Base-by-base conservation (phyloP, 1,140 invertebrate genomes). In the Drosophila arawakana region DNA sequence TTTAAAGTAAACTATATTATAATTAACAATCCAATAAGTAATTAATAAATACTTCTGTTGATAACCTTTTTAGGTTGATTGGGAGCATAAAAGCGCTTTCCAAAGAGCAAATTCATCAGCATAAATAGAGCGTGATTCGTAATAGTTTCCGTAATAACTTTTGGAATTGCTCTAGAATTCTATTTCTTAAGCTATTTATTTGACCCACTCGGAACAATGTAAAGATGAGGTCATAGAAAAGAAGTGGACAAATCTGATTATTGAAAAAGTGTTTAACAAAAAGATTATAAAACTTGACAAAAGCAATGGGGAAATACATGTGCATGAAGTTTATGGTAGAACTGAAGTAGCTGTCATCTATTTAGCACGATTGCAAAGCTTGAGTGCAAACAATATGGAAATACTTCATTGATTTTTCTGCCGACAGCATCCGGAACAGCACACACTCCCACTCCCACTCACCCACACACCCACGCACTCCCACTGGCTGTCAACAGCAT, bases 401-500 rank as follows among this genome's bases (percentile, higher is more conserved):
- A 80, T 71, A 81, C 63, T 81, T 81, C 76, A 81, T 81, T 81
- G 78, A 81, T 81, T 81, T 70, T 73, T 73, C 44, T 49, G 49
- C 46, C 57, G 43, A 30, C 43, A 47, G 37, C 49, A 30, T 52
- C n/a, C 21, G 30, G 50, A 54, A 35, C n/a, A 15, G 25, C 30
- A 54, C 13, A n/a, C 25, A 9, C 44, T 18, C 13, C 13, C 25
- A 6, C 25, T 6, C 25, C 15, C 10, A 43, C 41, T 3, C 5
- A 43, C 41, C 13, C 41, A 43, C 41, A 43, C 41, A 1, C 41
- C 11, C 11, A 43, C 10, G 13, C 41, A 34, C 30, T 13, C 13
- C 25, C 25, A 13, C 49, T 13, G 6, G 49, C 21, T 37, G 41
- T 30, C 54, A 76, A n/a, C 69, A 63, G 2, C 62, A 35, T 30